Evolutionary conservation across 1,140 invertebrate genomes (phyloP).

Genomic region (Lepidurus arcticus): DNA sequence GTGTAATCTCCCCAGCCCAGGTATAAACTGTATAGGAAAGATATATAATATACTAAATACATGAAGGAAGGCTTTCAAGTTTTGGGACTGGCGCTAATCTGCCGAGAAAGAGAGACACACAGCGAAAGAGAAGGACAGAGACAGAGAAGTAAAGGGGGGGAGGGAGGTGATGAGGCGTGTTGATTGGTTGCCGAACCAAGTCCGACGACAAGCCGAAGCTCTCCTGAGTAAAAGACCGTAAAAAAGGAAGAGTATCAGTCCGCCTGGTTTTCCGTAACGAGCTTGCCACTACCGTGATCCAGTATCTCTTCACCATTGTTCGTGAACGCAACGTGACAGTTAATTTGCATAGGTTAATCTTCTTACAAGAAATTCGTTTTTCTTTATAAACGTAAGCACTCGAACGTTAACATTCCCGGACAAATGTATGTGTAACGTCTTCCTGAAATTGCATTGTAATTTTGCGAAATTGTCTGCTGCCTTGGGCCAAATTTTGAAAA

Average conservation of each 20-base stretch:
- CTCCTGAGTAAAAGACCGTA: background rate
- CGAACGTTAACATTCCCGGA: no score
- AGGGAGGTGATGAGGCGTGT: constrained; percentile 8
- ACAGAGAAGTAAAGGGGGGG: background rate
- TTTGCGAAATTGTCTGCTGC: no score
- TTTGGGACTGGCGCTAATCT: background rate
- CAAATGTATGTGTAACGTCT: no score
- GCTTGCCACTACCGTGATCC: constrained; percentile 3
- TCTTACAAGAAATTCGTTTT: no score
- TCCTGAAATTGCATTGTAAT: no score
- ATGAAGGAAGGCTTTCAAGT: background rate
- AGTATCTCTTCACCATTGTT: constrained; percentile 11
- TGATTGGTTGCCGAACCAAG: background rate
- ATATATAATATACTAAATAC: no score
- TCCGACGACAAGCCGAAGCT: background rate
- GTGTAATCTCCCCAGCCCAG: background rate
- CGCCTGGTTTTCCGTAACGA: background rate
- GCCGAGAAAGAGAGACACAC: background rate
- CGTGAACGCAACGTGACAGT: background rate
- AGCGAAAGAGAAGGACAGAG: background rate
- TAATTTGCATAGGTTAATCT: background rate
- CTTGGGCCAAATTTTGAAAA: no score
- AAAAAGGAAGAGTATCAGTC: constrained; percentile 14
- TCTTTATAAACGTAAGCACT: no score
- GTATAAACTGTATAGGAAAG: background rate